Percentiles rank a stretch among this genome's conserved stretches.
phyloP scores from a whole-genome alignment of 2,797 vertebrate species.

The Natrix natrix region DNA sequence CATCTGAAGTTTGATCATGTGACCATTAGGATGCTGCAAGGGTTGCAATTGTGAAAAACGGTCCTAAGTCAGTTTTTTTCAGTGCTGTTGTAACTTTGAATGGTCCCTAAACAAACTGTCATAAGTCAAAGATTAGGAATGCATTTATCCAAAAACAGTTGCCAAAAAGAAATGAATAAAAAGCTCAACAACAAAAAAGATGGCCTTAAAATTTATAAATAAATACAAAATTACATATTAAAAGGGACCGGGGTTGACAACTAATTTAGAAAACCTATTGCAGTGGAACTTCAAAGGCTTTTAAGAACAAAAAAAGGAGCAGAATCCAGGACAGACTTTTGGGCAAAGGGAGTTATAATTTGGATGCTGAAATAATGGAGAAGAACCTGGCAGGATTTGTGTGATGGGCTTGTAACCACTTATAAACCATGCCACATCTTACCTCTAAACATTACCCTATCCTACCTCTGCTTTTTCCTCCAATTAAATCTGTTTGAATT shows the following conservation, averaged over 20 bases:
- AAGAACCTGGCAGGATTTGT: neutral
- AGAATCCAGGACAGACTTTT: neutral
- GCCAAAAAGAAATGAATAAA: conserved; percentile 1
- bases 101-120: too few species aligned
- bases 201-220: conserved; percentile 9
- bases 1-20: too few species aligned
- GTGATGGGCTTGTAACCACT: neutral
- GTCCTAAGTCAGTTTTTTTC: too few species aligned
- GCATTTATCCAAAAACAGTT: conserved; percentile 4
- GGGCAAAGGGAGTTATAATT: neutral
- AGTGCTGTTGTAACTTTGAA: too few species aligned
- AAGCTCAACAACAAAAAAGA: conserved; percentile 9
- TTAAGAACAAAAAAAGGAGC: neutral
- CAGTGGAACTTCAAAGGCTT: conserved; percentile 17
- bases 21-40: too few species aligned
- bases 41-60: too few species aligned
- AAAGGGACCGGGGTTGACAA: neutral
- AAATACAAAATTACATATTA: conserved; percentile 16
- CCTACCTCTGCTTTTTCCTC: neutral
- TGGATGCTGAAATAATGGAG: neutral
- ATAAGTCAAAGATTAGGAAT: neutral
- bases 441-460: neutral
- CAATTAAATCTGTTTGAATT: neutral
- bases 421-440: too few species aligned
- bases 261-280: neutral